A percentile compares a stretch with the other conserved stretches of the same genome.
Conservation (phyloP, 2,113 vertebrate genomes). For the Desmodus rotundus region DNA sequence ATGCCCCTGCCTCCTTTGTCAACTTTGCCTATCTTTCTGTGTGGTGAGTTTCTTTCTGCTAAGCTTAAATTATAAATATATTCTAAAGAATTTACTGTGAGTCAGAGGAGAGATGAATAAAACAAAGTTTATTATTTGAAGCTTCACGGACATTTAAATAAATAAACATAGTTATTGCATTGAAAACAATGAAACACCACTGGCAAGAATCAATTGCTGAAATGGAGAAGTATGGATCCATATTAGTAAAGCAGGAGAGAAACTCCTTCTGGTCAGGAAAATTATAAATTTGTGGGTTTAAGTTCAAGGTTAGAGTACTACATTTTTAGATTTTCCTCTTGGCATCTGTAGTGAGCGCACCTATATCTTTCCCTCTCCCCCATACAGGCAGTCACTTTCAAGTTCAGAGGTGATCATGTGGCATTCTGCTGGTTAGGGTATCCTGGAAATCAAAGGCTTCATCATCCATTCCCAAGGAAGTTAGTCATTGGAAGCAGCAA, state of each 20-base stretch:
- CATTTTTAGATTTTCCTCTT: background rate
- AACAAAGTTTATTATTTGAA: background rate
- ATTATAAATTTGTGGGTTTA: background rate
- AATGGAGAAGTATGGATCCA: background rate
- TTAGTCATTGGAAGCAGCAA: background rate
- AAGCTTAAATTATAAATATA: background rate
- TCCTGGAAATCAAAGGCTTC: background rate
- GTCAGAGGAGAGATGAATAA: background rate
- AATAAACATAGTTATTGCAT: background rate
- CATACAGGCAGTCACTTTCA: background rate
- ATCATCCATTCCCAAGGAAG: background rate
- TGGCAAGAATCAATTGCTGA: background rate
- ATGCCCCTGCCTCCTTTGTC: no score
- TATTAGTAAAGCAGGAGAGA: background rate
- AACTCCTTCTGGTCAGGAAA: background rate
- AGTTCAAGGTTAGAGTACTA: background rate
- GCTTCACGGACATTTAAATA: conserved; percentile 2
- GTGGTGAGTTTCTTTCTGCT: background rate
- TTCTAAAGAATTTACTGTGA: conserved; percentile 33
- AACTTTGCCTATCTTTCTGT: background rate
- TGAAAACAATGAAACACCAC: background rate
- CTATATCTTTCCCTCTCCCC: background rate
- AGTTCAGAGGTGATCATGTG: background rate
- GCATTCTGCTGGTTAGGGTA: background rate
- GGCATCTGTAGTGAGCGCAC: background rate